Evolutionary conservation across 2,888 invertebrate species (phyloP).

Genomic region (Amphiduros pacificus): DNA sequence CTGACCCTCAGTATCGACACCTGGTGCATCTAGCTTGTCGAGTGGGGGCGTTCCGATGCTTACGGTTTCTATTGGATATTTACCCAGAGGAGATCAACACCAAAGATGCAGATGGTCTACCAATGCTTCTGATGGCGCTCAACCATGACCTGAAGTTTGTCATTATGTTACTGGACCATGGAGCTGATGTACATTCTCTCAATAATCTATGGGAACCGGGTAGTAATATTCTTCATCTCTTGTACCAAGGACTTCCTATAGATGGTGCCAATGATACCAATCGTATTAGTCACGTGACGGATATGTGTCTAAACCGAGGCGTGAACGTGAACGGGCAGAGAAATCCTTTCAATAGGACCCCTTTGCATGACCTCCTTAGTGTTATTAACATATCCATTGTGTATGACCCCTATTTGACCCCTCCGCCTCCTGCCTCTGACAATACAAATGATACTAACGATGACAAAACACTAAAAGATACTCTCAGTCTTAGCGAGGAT

Average conservation of each 20-base stretch:
- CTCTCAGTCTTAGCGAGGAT: neutral
- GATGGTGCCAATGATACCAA: neutral
- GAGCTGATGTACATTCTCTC: constrained; percentile 5
- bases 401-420: neutral
- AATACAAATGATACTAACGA: too few species aligned
- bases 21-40: constrained; percentile 23
- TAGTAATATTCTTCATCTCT: constrained; percentile 21
- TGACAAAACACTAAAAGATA: too few species aligned
- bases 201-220: constrained; percentile 14
- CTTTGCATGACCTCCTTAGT: constrained; percentile 19
- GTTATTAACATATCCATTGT: constrained; percentile 8
- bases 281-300: constrained; percentile 3
- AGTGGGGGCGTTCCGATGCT: constrained; percentile 19
- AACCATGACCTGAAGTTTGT: constrained; percentile 10
- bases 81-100: constrained; percentile 18
- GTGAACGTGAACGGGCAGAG: constrained; percentile 15
- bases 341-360: constrained; percentile 9
- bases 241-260: constrained; percentile 18
- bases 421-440: too few species aligned
- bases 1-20: constrained; percentile 3
- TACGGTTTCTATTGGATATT: constrained; percentile 16
- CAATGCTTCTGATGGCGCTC: constrained; percentile 20
- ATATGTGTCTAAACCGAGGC: constrained; percentile 11
- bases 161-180: constrained; percentile 9
- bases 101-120: constrained; percentile 22